Conservation (phyloP, 2,888 invertebrate species). For the Torymus tubicola region DNA sequence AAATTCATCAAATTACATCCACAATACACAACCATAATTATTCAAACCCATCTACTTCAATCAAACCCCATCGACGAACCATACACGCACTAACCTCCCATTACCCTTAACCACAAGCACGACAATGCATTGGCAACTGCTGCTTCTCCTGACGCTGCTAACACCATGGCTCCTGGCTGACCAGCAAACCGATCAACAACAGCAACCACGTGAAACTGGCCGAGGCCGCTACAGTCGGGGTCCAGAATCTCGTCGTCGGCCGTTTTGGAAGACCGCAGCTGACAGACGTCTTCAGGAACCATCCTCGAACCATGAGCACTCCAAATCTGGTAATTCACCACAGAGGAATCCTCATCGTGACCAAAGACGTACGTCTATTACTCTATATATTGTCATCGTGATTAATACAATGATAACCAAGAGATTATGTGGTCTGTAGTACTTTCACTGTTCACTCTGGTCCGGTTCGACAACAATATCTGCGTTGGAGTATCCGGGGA, state of each 20-base stretch:
- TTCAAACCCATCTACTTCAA: background rate
- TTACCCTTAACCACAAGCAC: background rate
- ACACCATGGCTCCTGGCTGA: background rate
- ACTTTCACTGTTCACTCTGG: conserved; percentile 87
- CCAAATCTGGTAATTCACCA: background rate
- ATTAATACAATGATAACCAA: background rate
- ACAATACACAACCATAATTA: background rate
- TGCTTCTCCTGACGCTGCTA: conserved; percentile 1
- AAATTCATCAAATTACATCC: no score
- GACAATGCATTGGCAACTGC: background rate
- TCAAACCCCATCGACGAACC: background rate
- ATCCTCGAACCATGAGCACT: background rate
- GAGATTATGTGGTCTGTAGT: conserved; percentile 77
- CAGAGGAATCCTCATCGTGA: conserved; percentile 19
- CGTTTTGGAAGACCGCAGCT: background rate
- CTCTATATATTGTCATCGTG: background rate
- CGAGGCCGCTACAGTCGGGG: background rate
- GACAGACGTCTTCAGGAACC: background rate
- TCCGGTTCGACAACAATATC: conserved; percentile 86
- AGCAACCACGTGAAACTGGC: background rate
- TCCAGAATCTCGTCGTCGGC: background rate
- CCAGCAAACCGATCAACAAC: background rate
- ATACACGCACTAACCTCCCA: no score
- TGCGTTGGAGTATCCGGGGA: conserved; percentile 88
- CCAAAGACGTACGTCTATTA: conserved; percentile 32